Percentiles rank a stretch among this genome's conserved stretches.
phyloP scores from a whole-genome alignment of 2,113 vertebrate species.

The Neotragus pygmaeus region DNA sequence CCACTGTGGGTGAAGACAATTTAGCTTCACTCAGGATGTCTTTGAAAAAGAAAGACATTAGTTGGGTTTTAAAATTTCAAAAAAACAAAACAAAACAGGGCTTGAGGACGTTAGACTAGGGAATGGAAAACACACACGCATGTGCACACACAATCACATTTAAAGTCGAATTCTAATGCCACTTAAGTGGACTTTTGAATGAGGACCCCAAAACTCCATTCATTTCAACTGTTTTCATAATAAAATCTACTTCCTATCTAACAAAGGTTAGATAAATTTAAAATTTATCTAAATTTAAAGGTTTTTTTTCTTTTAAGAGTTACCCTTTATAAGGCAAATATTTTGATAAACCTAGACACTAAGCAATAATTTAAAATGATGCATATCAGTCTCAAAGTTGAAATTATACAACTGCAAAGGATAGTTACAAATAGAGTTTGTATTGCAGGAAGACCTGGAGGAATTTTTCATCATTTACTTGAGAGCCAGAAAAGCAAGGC shows the following conservation, averaged over 20 bases:
- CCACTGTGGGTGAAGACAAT: not conserved
- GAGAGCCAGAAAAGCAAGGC: conserved; percentile 1
- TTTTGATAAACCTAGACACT: not conserved
- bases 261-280: not conserved
- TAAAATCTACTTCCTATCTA: not conserved
- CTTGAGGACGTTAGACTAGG: not conserved
- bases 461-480: conserved; percentile 39
- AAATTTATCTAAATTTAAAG: not conserved
- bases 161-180: not conserved
- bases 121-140: not conserved
- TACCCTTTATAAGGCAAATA: not conserved
- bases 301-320: conserved; percentile 1
- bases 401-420: not conserved
- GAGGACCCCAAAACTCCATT: not conserved
- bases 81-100: not conserved
- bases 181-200: not conserved
- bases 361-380: not conserved
- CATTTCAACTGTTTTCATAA: not conserved
- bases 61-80: not conserved
- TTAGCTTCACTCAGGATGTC: not conserved
- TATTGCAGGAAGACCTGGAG: not conserved
- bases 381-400: not conserved
- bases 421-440: not conserved
- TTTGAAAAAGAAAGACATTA: not conserved
- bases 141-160: not conserved